Evolutionary conservation across 2,888 invertebrate species (phyloP).

Genomic region (Sarcophaga subvicina): DNA sequence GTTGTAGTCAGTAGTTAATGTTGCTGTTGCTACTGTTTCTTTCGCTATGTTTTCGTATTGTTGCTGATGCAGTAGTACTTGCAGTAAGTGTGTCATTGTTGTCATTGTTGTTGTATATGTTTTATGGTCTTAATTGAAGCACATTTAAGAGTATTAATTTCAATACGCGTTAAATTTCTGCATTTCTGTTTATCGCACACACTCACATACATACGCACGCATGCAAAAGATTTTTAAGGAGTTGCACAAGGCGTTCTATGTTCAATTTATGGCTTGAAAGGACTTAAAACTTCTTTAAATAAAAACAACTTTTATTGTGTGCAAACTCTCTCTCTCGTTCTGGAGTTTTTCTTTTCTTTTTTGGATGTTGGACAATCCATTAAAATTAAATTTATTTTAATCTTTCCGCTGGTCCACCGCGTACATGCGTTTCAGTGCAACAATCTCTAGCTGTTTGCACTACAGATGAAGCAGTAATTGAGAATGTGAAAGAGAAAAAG

Average conservation of each 20-base stretch:
- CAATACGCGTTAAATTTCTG: slow-evolving; percentile 21
- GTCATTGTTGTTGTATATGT: neutral
- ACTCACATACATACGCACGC: neutral
- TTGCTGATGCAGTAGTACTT: slow-evolving; percentile 15
- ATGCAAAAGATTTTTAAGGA: neutral
- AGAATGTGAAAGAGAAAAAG: neutral
- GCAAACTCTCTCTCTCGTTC: neutral
- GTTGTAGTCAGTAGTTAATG: neutral
- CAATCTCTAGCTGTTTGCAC: neutral
- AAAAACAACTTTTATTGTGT: neutral
- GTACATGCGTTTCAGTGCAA: neutral
- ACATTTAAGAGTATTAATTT: slow-evolving; percentile 61
- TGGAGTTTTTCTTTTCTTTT: too few relatives aligned
- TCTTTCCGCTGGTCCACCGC: slow-evolving; percentile 30
- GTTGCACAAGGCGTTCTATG: neutral
- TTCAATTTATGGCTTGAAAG: slow-evolving; percentile 8
- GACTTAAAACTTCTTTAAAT: neutral
- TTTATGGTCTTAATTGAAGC: slow-evolving; percentile 56
- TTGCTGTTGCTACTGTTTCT: neutral
- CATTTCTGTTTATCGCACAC: neutral
- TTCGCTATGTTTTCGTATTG: neutral
- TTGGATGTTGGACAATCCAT: neutral
- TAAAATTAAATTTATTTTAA: slow-evolving; percentile 48
- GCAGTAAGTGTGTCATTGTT: slow-evolving; percentile 18
- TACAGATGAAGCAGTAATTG: neutral